Conservation (phyloP, 2,113 vertebrate genomes). For the Emydura subglobosa region DNA sequence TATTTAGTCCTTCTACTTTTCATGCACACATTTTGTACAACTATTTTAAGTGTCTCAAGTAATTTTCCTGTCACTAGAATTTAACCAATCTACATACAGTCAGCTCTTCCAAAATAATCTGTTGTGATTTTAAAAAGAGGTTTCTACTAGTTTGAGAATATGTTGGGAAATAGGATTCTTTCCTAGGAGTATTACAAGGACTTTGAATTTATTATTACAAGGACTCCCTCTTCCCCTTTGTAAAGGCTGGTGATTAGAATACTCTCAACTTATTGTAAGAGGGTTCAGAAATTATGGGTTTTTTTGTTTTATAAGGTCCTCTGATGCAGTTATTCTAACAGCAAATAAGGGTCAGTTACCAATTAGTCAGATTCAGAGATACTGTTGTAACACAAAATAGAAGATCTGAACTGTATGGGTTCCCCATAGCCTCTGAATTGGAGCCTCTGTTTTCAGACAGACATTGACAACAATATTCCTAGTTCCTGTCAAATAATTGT, state of each 20-base stretch:
- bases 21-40: background rate
- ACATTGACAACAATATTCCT: background rate
- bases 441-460: background rate
- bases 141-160: background rate
- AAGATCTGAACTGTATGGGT: background rate
- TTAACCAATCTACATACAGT: background rate
- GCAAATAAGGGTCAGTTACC: background rate
- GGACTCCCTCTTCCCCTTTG: background rate
- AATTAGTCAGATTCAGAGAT: background rate
- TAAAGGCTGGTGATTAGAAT: background rate
- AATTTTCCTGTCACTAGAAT: background rate
- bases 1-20: background rate
- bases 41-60: background rate
- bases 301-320: background rate
- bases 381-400: accelerated
- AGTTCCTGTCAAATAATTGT: background rate
- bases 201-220: background rate
- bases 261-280: background rate
- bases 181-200: background rate
- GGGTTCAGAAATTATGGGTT: background rate
- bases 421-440: background rate
- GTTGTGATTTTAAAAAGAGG: background rate
- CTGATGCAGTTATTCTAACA: background rate
- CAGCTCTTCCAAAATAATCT: conserved; percentile 11
- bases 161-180: background rate